Evolutionary conservation across 1,140 invertebrate species (phyloP).

Genomic region (Cherax quadricarinatus): DNA sequence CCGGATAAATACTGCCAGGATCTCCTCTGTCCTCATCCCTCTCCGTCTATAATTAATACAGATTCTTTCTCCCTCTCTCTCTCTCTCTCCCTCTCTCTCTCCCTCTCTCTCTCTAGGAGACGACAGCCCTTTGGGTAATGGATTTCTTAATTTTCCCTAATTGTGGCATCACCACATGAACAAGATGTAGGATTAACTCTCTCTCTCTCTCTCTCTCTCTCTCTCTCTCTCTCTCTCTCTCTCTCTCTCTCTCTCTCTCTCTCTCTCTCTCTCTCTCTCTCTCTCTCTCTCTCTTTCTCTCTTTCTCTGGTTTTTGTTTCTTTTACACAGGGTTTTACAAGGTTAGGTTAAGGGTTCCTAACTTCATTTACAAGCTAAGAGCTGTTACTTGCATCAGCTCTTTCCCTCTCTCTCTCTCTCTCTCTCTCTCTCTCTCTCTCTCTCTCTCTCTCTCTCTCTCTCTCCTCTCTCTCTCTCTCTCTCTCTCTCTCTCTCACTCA

Average conservation of each 20-base stretch:
- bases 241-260: not conserved
- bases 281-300: not conserved
- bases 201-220: conserved; percentile 26
- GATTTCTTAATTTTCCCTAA: conserved; percentile 40
- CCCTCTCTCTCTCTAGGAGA: not conserved
- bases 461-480: too few relatives aligned
- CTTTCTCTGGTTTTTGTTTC: not conserved
- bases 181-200: conserved; percentile 36
- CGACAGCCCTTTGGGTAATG: not conserved
- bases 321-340: too few relatives aligned
- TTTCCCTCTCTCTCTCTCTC: too few relatives aligned
- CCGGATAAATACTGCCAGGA: too few relatives aligned
- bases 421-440: too few relatives aligned
- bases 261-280: not conserved
- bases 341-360: too few relatives aligned
- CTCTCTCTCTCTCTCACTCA: too few relatives aligned
- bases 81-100: not conserved
- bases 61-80: not conserved
- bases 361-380: too few relatives aligned
- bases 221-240: conserved; percentile 39
- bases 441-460: too few relatives aligned
- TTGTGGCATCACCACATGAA: conserved; percentile 25
- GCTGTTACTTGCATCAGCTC: too few relatives aligned
- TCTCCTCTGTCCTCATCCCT: too few relatives aligned
- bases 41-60: not conserved